Evolutionary conservation across 1,140 invertebrate species (phyloP).

Genomic region (Pogonomyrmex barbatus): DNA sequence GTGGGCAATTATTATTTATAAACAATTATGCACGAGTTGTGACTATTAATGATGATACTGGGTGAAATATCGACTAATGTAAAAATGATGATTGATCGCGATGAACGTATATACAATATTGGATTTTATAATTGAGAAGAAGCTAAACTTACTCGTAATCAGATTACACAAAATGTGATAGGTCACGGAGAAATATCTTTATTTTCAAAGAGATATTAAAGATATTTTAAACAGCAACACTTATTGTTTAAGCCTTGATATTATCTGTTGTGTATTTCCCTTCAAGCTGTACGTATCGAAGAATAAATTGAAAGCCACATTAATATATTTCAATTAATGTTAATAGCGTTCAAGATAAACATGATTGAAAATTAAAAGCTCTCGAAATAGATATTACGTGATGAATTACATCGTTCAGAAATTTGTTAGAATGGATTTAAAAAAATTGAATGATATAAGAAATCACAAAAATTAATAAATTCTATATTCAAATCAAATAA

Average conservation of each 20-base stretch:
- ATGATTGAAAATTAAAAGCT: conserved; percentile 20
- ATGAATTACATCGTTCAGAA: background rate
- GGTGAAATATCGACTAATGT: conserved; percentile 12
- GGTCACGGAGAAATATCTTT: conserved; percentile 15
- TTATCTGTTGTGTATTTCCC: background rate
- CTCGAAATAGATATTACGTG: background rate
- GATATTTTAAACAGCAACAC: background rate
- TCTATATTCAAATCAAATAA: background rate
- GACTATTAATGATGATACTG: conserved; percentile 3
- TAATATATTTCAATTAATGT: conserved; percentile 6
- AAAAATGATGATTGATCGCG: conserved; percentile 29
- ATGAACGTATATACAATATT: background rate
- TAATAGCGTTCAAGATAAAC: conserved; percentile 10
- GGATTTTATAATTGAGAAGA: background rate
- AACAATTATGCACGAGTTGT: conserved; percentile 3
- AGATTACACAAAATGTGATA: conserved; percentile 3
- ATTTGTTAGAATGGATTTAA: background rate
- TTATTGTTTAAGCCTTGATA: background rate
- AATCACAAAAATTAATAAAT: background rate
- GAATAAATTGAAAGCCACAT: conserved; percentile 27
- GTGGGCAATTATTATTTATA: conserved; percentile 54
- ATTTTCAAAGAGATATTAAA: background rate
- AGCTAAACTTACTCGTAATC: conserved; percentile 22
- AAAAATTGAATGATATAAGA: background rate
- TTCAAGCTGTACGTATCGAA: background rate